These are phyloP conservation scores for Haliclona indistincta DNA, from an alignment of 37 sponge, comb jelly and placozoan species.

Conservation along the genomic window DNA sequence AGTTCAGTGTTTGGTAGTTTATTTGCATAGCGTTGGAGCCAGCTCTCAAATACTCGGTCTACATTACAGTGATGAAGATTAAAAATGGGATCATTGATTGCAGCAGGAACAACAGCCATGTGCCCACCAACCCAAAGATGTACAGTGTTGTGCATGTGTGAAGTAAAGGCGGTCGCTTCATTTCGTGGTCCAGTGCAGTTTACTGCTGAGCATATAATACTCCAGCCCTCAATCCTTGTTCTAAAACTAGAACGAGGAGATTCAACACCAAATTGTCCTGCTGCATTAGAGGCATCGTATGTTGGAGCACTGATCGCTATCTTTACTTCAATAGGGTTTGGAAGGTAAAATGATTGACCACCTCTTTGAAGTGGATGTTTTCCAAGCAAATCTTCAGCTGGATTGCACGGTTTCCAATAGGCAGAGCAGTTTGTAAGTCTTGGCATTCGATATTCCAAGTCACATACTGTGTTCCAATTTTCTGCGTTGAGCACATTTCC, in stretches of 20 bases:
- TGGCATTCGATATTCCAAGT: not conserved
- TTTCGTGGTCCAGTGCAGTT: conserved; percentile 6
- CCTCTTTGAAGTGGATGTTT: conserved; percentile 26
- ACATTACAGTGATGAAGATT: conserved; percentile 1
- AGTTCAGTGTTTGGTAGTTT: not conserved
- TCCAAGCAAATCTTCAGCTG: not conserved
- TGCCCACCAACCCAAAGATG: conserved; percentile 7
- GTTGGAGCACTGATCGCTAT: conserved; percentile 32
- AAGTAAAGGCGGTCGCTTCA: too few relatives aligned
- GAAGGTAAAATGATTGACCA: conserved; percentile 6
- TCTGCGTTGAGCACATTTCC: not conserved
- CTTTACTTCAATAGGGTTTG: conserved; percentile 16
- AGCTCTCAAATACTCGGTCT: conserved; percentile 1
- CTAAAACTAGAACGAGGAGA: conserved; percentile 15
- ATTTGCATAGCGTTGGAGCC: not conserved
- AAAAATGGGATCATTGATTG: conserved; percentile 6
- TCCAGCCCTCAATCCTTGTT: conserved; percentile 23
- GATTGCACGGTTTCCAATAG: conserved; percentile 20
- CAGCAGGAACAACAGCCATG: not conserved
- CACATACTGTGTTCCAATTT: conserved; percentile 31
- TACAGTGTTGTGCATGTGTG: conserved; percentile 9
- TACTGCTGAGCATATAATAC: conserved; percentile 20
- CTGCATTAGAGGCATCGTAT: conserved; percentile 19
- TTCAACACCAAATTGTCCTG: not conserved
- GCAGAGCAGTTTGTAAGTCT: not conserved